phyloP scores from a whole-genome alignment of 2,797 vertebrate species.

The Phrynocephalus guinanensis region DNA sequence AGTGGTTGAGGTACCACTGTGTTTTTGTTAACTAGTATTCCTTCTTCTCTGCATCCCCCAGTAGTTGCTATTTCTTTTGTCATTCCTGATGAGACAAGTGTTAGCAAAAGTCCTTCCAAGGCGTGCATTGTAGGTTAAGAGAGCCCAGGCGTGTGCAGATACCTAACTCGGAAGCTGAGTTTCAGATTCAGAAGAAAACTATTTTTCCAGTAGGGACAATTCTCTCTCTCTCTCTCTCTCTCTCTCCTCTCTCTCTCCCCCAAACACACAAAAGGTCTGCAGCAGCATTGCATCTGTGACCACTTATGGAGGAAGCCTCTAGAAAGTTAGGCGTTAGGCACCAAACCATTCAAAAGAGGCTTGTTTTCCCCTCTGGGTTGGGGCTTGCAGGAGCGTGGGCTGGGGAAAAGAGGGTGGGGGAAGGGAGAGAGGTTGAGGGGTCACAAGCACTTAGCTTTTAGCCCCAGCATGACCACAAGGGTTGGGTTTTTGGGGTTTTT shows the following conservation, averaged over 20 bases:
- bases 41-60: background rate
- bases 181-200: background rate
- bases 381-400: constrained; percentile 57
- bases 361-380: constrained; percentile 45
- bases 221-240: no score
- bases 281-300: no score
- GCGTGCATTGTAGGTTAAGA: no score
- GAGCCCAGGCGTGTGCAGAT: no score
- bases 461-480: constrained; percentile 80
- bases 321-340: constrained; percentile 51
- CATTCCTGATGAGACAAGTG: background rate
- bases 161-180: background rate
- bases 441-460: constrained; percentile 86
- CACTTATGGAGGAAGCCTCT: no score
- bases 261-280: no score
- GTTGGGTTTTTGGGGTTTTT: background rate
- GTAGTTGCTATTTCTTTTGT: background rate
- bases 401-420: constrained; percentile 38
- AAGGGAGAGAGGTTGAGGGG: constrained; percentile 80
- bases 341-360: constrained; percentile 48
- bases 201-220: constrained; percentile 13
- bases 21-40: background rate
- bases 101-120: background rate
- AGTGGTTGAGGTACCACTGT: background rate
- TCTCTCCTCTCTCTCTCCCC: no score